Conservation (phyloP, 2,113 vertebrate species). For the Psittacus erithacus region DNA sequence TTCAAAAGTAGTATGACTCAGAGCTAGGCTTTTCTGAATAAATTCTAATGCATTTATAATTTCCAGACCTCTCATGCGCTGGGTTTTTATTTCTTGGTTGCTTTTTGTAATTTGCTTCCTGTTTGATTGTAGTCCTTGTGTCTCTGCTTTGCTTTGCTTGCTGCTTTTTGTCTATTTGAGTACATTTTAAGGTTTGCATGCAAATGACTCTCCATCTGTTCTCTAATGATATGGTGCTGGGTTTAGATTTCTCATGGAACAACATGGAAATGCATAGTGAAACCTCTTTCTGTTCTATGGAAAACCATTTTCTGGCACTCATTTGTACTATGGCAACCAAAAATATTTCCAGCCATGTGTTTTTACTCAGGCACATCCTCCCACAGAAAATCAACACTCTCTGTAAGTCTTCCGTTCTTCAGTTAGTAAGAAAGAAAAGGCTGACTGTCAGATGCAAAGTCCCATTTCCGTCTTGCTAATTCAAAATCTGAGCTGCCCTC, state of each 20-base stretch:
- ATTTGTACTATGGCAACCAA: not conserved
- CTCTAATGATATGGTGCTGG: not conserved
- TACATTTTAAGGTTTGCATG: not conserved
- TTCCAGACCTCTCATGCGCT: not conserved
- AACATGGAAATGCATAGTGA: not conserved
- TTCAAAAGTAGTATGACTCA: not conserved
- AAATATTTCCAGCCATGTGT: not conserved
- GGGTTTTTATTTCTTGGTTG: not conserved
- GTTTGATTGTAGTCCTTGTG: not conserved
- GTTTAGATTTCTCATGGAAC: not conserved
- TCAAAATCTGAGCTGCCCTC: not conserved
- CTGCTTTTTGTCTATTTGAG: not conserved
- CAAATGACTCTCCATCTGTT: not conserved
- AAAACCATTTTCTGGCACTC: not conserved
- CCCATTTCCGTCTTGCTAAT: not conserved
- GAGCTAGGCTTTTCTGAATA: not conserved
- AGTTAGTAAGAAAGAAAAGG: not conserved
- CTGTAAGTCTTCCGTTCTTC: not conserved
- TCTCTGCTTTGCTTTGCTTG: not conserved
- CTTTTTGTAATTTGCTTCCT: not conserved
- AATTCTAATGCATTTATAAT: not conserved
- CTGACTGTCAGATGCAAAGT: not conserved
- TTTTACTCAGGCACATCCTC: not conserved
- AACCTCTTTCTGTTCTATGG: not conserved
- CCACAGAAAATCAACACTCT: not conserved